Evolutionary conservation across 2,888 invertebrate species (phyloP).

Genomic region (Athetis lepigone): DNA sequence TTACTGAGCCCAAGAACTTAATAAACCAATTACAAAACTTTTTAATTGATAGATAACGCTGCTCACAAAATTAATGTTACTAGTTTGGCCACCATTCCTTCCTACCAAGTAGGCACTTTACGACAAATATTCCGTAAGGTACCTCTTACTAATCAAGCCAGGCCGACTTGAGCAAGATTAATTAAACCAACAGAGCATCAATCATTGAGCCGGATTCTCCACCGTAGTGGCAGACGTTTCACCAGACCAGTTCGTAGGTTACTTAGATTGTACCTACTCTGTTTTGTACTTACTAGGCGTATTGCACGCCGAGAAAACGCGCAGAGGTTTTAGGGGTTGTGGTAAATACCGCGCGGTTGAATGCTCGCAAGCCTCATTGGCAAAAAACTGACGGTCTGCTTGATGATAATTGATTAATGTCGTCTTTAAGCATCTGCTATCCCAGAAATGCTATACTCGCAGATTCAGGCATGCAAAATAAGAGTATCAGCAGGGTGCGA

Average conservation of each 20-base stretch:
- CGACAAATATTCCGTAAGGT: constrained; percentile 70
- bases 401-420: too few species aligned
- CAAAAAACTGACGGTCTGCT: too few species aligned
- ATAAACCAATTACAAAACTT: constrained; percentile 49
- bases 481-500: too few species aligned
- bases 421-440: too few species aligned
- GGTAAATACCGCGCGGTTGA: too few species aligned
- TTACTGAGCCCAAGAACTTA: constrained; percentile 12
- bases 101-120: constrained; percentile 49
- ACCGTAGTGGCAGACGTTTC: constrained; percentile 71
- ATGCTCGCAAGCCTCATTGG: too few species aligned
- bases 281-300: constrained; percentile 41
- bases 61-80: constrained; percentile 22
- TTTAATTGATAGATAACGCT: constrained; percentile 48
- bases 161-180: constrained; percentile 85
- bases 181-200: constrained; percentile 85
- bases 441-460: too few species aligned
- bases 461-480: too few species aligned
- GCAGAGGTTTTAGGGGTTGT: neutral
- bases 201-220: constrained; percentile 81
- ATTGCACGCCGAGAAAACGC: constrained; percentile 2
- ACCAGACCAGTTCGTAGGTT: constrained; percentile 70
- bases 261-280: constrained; percentile 62
- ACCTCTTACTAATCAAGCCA: constrained; percentile 77
- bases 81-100: constrained; percentile 34